Evolutionary conservation across 2,797 vertebrate genomes (phyloP).

Genomic region (Columba guinea): DNA sequence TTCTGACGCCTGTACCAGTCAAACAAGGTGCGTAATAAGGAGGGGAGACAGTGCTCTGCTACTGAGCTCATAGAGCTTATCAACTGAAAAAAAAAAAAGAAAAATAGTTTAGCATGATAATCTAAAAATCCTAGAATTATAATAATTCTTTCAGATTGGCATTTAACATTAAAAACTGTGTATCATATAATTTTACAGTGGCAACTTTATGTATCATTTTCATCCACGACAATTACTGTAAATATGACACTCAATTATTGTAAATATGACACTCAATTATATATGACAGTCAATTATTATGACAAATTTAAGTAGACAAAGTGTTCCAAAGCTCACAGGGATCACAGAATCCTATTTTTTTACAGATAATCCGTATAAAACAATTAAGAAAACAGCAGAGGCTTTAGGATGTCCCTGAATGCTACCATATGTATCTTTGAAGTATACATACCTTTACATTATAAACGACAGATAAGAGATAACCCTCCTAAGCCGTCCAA

Average conservation of each 20-base stretch:
- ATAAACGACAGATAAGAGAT: not conserved
- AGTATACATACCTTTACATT: not conserved
- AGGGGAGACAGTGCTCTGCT: conserved; percentile 99
- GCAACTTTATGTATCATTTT: not conserved
- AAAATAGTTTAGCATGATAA: not conserved
- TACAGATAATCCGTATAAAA: not conserved
- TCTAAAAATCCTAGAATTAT: not conserved
- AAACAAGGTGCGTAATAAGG: conserved; percentile 97
- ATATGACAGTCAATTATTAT: not conserved
- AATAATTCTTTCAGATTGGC: not conserved
- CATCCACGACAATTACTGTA: not conserved
- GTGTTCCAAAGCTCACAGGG: not conserved
- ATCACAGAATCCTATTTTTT: not conserved
- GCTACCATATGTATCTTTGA: accelerated
- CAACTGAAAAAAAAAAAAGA: conserved; percentile 81
- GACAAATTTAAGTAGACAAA: not conserved
- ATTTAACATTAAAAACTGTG: not conserved
- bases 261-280: too few relatives aligned
- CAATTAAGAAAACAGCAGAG: not conserved
- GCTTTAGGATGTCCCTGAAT: not conserved
- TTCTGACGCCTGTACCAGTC: conserved; percentile 99
- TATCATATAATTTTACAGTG: not conserved
- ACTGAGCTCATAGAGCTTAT: conserved; percentile 99
- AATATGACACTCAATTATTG: not conserved
- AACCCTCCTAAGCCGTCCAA: not conserved